Evolutionary conservation across 2,797 vertebrate genomes (phyloP), one percentile per base, ranked within the genome.

Genomic region (Balearica regulorum): DNA sequence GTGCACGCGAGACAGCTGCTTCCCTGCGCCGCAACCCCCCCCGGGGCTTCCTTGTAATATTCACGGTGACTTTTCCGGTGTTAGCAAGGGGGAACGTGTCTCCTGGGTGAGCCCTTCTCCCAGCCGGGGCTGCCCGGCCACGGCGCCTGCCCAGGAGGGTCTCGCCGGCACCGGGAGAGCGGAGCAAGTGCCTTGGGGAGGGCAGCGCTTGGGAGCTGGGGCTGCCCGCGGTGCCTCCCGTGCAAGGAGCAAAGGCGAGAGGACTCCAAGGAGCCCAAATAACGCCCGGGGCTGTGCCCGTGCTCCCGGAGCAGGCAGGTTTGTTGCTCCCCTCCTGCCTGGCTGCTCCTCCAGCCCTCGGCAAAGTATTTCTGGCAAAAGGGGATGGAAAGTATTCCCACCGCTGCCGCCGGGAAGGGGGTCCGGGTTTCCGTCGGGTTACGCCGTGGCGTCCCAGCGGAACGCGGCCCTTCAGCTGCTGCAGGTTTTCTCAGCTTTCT

Each of bases 361-460:
- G 58, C 75, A 28, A 29, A 51, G 37, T 37, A 9, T 37, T 37
- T 37, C 37, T 37, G 37, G 37, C 37, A 37, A 37, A 37, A 37
- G 37, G 37, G 37, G 37, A 37, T 37, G 37, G 37, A 37, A 37
- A 5, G 37, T 20, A 2, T 65, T 44, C 61, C 49, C 24, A 22
- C 11, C 3, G 0, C 60, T 1, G 6, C 11, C 3, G 1, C 60
- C 1, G 6, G 53, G 53, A 53, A 6, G 4, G 8, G 62, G n/a
- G n/a, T 29, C 51, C 10, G 62, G 31, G 13, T 33, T 33, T 57
- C 77, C 62, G 7, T 37, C 8, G 6, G 51, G 60, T n/a, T 28
- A 28, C 3, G 4, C 60, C 2, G 3, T 14, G 39, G 31, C 2
- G 1, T 65, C 39, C 61, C 33, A 7, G 77, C 41, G 35, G 61